Conservation (phyloP, 2,797 vertebrate genomes). For the Florisuga fusca region DNA sequence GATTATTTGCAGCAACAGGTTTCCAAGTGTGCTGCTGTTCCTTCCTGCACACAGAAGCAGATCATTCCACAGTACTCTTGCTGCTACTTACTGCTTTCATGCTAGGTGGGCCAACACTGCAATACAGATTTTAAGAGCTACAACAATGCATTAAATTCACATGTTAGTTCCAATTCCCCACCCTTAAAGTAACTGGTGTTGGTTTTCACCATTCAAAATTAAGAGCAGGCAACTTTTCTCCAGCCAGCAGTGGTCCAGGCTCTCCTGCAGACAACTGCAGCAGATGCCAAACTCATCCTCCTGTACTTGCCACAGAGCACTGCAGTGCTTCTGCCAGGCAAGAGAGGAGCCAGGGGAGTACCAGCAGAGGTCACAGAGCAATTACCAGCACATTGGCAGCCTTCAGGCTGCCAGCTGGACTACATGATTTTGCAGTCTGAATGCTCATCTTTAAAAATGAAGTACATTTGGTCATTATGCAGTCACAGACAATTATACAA, state of each 20-base stretch:
- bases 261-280: background rate
- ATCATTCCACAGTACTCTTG: background rate
- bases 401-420: background rate
- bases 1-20: background rate
- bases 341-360: background rate
- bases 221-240: background rate
- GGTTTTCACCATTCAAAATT: background rate
- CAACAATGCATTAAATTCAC: background rate
- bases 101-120: background rate
- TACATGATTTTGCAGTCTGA: background rate
- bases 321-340: fast-evolving
- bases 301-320: background rate
- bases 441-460: background rate
- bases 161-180: background rate
- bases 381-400: background rate
- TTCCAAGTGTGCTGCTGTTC: background rate
- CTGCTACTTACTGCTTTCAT: background rate
- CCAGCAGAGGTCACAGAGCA: background rate
- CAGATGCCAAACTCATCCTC: background rate
- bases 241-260: background rate
- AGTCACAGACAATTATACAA: background rate
- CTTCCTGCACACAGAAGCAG: background rate
- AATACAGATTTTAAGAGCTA: background rate
- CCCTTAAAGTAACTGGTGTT: background rate
- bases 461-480: background rate